A percentile compares a stretch with the other conserved stretches of the same genome.
Conservation (phyloP, 1,140 invertebrate species). For the Temnothorax longispinosus region DNA sequence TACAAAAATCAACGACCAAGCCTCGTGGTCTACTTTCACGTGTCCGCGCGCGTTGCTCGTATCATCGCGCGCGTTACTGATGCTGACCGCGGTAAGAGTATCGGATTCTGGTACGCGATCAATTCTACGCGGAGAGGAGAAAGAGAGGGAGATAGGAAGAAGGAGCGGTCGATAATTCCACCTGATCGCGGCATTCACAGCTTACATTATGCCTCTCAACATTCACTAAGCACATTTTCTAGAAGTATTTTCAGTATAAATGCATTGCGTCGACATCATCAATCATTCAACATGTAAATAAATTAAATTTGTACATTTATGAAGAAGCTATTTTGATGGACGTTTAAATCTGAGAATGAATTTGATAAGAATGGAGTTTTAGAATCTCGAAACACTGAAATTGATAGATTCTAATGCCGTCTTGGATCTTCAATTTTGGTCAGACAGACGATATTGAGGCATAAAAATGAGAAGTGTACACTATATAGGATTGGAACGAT, state of each 20-base stretch:
- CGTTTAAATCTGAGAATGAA: not conserved
- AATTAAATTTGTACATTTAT: conserved; percentile 11
- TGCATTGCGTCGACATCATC: not conserved
- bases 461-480: conserved; percentile 13
- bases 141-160: not conserved
- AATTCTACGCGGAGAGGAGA: not conserved
- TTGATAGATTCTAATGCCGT: not conserved
- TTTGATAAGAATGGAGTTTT: not conserved
- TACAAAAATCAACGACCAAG: conserved; percentile 59
- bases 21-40: conserved; percentile 69
- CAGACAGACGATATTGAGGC: not conserved
- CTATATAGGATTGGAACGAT: not conserved
- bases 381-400: not conserved
- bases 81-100: conserved; percentile 52
- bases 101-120: conserved; percentile 34
- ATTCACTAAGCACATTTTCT: not conserved
- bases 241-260: not conserved
- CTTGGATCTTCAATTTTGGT: not conserved
- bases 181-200: not conserved
- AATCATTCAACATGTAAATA: not conserved
- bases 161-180: conserved; percentile 5
- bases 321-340: not conserved
- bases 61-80: conserved; percentile 54
- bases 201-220: not conserved
- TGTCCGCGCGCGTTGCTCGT: conserved; percentile 10